Percentiles rank a stretch among this genome's conserved stretches.
phyloP scores from a whole-genome alignment of 2,113 vertebrate genomes.

The Cebidichthys violaceus region DNA sequence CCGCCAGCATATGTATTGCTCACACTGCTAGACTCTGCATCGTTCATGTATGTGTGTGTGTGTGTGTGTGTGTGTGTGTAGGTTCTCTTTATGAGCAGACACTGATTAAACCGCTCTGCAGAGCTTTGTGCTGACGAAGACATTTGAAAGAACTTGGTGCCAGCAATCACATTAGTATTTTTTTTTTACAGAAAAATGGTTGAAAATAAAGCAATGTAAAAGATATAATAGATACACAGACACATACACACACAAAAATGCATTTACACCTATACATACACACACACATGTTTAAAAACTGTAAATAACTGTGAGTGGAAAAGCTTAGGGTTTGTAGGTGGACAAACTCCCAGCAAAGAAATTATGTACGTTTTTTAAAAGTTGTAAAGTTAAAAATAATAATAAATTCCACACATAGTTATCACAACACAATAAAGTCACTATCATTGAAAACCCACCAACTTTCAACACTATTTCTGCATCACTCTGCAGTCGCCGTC shows the following conservation, averaged over 20 bases:
- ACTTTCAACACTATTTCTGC: neutral
- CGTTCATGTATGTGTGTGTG: slow-evolving; percentile 24
- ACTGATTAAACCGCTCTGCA: slow-evolving; percentile 45
- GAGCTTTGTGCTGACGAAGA: slow-evolving; percentile 54
- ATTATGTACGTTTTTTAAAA: neutral
- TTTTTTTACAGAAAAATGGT: neutral
- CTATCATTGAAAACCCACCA: neutral
- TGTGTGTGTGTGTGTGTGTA: slow-evolving; percentile 10
- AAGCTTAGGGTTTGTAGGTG: neutral
- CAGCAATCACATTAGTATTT: neutral
- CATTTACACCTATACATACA: neutral
- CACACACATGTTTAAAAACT: neutral
- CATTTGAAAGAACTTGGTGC: slow-evolving; percentile 1
- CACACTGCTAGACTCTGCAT: slow-evolving; percentile 40
- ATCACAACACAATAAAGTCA: neutral
- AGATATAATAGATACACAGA: neutral
- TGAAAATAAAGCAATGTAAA: slow-evolving; percentile 11
- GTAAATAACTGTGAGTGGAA: neutral
- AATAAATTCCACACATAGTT: neutral
- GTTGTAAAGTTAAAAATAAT: slow-evolving; percentile 4
- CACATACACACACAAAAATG: neutral
- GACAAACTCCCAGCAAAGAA: neutral
- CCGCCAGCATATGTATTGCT: slow-evolving; percentile 55
- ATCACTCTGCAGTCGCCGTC: neutral
- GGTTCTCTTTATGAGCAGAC: slow-evolving; percentile 59